Percentiles rank a stretch among this genome's conserved stretches.
phyloP scores from a whole-genome alignment of 64 coral and sea anemone species.

The Porites lutea region DNA sequence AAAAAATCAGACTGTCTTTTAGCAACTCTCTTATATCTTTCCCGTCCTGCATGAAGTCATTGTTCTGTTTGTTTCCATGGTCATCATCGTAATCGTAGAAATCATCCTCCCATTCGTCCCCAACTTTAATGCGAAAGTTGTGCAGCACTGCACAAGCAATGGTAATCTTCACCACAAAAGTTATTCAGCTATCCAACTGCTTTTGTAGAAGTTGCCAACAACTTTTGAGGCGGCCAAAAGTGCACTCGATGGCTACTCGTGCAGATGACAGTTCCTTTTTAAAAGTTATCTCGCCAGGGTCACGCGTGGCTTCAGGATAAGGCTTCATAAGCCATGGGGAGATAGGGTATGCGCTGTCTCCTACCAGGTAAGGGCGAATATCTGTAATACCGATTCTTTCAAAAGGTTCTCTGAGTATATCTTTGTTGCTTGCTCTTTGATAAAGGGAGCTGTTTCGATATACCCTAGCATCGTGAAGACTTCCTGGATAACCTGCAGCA shows the following conservation, averaged over 20 bases:
- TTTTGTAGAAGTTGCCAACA: slow-evolving; percentile 32
- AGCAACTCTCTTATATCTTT: slow-evolving; percentile 53
- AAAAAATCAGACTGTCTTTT: slow-evolving; percentile 29
- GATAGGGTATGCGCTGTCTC: slow-evolving; percentile 40
- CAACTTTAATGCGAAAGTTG: slow-evolving; percentile 26
- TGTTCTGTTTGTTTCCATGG: slow-evolving; percentile 23
- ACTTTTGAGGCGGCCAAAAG: slow-evolving; percentile 61
- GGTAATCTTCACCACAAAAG: background rate
- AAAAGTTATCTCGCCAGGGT: slow-evolving; percentile 23
- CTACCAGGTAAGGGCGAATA: slow-evolving; percentile 31
- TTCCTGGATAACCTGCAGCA: slow-evolving; percentile 7
- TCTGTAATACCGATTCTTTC: background rate
- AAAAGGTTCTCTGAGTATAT: background rate
- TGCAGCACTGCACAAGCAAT: slow-evolving; percentile 34
- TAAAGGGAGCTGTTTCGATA: slow-evolving; percentile 25
- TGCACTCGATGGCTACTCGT: slow-evolving; percentile 36
- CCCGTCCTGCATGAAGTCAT: slow-evolving; percentile 39
- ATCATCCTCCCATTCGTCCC: slow-evolving; percentile 42
- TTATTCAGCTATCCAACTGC: slow-evolving; percentile 13
- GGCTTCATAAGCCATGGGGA: slow-evolving; percentile 46
- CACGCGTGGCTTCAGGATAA: slow-evolving; percentile 49
- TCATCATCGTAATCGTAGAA: slow-evolving; percentile 18
- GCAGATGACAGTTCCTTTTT: slow-evolving; percentile 63
- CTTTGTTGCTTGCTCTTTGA: slow-evolving; percentile 24
- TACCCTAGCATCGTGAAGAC: slow-evolving; percentile 11